A percentile compares a stretch with the other conserved stretches of the same genome.
Conservation (phyloP, 2,797 vertebrate genomes). For the Emydoidea blandingii region DNA sequence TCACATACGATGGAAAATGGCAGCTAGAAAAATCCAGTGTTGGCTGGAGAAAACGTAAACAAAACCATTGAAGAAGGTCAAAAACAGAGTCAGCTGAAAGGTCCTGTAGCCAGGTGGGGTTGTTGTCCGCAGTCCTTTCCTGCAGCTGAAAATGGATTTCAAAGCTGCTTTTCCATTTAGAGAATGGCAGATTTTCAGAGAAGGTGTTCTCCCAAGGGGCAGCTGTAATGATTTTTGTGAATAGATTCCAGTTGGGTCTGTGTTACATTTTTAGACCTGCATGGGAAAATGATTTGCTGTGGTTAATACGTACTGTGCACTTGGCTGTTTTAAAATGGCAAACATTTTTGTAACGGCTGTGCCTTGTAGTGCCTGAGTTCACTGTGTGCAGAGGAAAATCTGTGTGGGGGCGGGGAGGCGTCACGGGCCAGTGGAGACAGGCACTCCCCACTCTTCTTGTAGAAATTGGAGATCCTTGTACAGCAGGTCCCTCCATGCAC, state of each 20-base stretch:
- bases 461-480: not conserved
- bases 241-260: not conserved
- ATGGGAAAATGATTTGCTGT: not conserved
- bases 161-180: not conserved
- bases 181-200: slow-evolving; percentile 16
- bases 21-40: slow-evolving; percentile 32
- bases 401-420: not conserved
- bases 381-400: not conserved
- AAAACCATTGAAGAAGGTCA: not conserved
- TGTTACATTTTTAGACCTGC: not conserved
- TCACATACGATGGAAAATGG: not conserved
- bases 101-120: not conserved
- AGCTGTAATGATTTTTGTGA: not conserved
- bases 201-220: slow-evolving; percentile 38
- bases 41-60: slow-evolving; percentile 38
- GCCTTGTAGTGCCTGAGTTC: not conserved
- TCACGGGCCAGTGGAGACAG: not conserved
- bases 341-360: not conserved
- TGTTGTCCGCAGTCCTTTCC: not conserved
- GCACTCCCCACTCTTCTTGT: not conserved
- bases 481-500: not conserved
- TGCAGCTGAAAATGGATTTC: not conserved
- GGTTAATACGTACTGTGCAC: not conserved
- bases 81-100: not conserved
- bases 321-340: not conserved